Evolutionary conservation across 2,113 vertebrate genomes (phyloP), one percentile per base, ranked within the genome.

Genomic region (Salvelinus alpinus): DNA sequence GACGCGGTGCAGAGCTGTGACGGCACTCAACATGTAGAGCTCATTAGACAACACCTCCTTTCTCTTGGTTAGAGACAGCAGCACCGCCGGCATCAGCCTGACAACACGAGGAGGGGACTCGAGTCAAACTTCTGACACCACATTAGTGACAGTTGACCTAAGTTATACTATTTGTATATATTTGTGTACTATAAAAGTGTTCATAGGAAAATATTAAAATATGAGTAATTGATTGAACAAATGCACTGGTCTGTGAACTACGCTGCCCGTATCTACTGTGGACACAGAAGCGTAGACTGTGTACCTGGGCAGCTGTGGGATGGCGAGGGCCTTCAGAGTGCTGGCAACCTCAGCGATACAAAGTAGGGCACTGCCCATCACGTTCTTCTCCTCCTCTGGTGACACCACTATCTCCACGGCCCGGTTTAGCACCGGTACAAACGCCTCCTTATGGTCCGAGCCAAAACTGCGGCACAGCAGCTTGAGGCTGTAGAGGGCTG

Each of bases 301-400:
- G 1, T n/a, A 99, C 98, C 96, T 95, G 80, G 96, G 97, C 12
- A 99, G 87, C 70, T 97, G 96, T 5, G 98, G 95, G 82, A 99
- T 94, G 9, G 96, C 94, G 73, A 95, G 93, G 0, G 95, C 94
- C 77, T 94, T 95, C 76, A 99, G 84, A 0, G 89, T 79, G 76
- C 85, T 83, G 64, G 95, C 93, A 78, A 94, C 93, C 81, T 99
- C 97, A 0, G 97, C 97, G 34, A 96, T 84, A 38, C 97, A 99
- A 4, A 99, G 94, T 88, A 99, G 92, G 9, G 97, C 96, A 18
- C 97, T 96, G 60, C 95, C 95, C 83, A 86, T 82, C 44, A 99
- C 95, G 2, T 99, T 97, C 89, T 88, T 96, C 74, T 99, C 98
- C 48, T 97, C 96, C 11, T 89, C 87, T 0, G 93, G 83, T 0